These are phyloP conservation scores for Didymodactylos carnosus DNA, from an alignment of 2,888 invertebrate genomes.

Conservation along the genomic window DNA sequence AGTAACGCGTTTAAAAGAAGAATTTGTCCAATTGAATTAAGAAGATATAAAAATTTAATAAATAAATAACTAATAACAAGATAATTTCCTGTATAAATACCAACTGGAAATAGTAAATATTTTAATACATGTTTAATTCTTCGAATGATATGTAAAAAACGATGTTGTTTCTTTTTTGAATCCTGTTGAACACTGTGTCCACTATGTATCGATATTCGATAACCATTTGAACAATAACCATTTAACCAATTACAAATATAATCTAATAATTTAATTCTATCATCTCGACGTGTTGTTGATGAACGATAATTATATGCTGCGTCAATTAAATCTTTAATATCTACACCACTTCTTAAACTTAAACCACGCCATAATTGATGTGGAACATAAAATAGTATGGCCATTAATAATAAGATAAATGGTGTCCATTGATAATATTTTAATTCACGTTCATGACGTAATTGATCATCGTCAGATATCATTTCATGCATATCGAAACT, in stretches of 20 bases:
- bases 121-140: constrained; percentile 3
- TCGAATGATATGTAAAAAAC: background rate
- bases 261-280: constrained; percentile 11
- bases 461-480: background rate
- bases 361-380: constrained; percentile 11
- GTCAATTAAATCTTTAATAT: constrained; percentile 11
- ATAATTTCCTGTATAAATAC: constrained; percentile 11
- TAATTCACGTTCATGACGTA: background rate
- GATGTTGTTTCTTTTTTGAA: background rate
- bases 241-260: constrained; percentile 7
- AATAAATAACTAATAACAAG: constrained; percentile 9
- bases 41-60: constrained; percentile 10
- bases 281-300: background rate
- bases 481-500: background rate
- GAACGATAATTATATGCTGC: constrained; percentile 13
- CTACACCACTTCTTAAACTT: constrained; percentile 5
- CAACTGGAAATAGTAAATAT: constrained; percentile 3
- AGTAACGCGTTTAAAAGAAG: constrained; percentile 7
- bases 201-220: background rate
- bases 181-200: background rate
- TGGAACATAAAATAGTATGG: constrained; percentile 12
- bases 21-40: constrained; percentile 13
- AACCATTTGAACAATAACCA: constrained; percentile 2
- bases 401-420: constrained; percentile 10
- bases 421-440: constrained; percentile 15